Evolutionary conservation across 2,797 vertebrate species (phyloP).

Genomic region (Lateolabrax maculatus): DNA sequence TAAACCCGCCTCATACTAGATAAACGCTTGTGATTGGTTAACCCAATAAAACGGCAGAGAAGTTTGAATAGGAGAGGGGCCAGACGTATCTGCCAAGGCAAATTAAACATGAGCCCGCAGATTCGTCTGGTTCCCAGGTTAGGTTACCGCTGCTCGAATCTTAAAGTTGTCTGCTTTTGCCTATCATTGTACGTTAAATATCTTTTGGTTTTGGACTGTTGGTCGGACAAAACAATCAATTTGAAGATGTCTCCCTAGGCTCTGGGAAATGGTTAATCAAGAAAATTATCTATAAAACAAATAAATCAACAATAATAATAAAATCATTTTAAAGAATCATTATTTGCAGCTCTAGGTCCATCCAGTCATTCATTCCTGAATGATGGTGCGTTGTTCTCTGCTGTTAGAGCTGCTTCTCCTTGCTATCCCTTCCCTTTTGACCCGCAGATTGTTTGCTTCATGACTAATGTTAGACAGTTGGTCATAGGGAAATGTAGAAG

Average conservation of each 20-base stretch:
- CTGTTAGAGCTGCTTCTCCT: not conserved
- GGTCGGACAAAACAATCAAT: not conserved
- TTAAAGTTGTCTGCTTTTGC: not conserved
- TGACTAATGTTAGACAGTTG: conserved; percentile 34
- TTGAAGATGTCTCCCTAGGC: not conserved
- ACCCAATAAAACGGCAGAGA: too few species aligned
- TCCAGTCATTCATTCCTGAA: not conserved
- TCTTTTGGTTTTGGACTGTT: not conserved
- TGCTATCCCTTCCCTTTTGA: conserved; percentile 17
- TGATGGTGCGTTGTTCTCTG: not conserved
- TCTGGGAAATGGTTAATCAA: not conserved
- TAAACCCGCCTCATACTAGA: too few species aligned
- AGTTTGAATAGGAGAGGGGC: too few species aligned
- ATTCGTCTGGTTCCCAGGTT: too few species aligned
- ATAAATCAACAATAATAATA: not conserved
- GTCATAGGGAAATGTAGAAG: conserved; percentile 50
- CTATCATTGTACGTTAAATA: not conserved
- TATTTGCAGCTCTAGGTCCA: not conserved
- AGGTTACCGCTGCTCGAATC: not conserved
- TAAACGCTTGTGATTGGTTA: too few species aligned
- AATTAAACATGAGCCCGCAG: too few species aligned
- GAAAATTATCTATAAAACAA: not conserved
- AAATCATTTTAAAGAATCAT: too few species aligned
- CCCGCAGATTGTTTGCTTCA: conserved; percentile 30
- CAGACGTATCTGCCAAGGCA: too few species aligned